phyloP scores from a whole-genome alignment of 2,113 vertebrate genomes.

The Engraulis encrasicolus region DNA sequence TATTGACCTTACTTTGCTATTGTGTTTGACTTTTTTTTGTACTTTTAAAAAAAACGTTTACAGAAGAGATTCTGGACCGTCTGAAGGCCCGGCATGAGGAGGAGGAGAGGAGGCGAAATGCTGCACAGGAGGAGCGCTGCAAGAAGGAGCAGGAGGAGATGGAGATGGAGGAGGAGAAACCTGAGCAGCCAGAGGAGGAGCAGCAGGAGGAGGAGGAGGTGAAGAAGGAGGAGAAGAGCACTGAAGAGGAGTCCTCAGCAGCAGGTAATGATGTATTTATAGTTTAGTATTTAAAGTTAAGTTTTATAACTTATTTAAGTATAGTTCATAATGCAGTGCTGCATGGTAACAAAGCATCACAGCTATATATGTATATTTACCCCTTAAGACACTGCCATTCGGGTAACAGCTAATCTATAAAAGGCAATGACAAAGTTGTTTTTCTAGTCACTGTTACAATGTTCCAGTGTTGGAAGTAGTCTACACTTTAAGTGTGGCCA shows the following conservation, averaged over 20 bases:
- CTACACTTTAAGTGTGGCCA: too few species aligned
- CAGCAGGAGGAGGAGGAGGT: constrained; percentile 64
- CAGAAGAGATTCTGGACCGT: constrained; percentile 89
- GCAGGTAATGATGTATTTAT: constrained; percentile 56
- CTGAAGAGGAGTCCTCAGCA: constrained; percentile 58
- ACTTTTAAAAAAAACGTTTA: constrained; percentile 1
- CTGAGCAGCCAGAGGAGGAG: constrained; percentile 54
- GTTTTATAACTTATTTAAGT: too few species aligned
- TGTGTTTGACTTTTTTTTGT: neutral
- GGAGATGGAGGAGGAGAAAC: constrained; percentile 51
- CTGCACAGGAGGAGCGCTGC: constrained; percentile 83
- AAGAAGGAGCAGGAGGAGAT: too few species aligned
- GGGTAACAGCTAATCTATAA: too few species aligned
- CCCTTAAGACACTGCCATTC: too few species aligned
- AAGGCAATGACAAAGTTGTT: too few species aligned
- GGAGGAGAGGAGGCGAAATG: constrained; percentile 79
- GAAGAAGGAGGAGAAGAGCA: constrained; percentile 63
- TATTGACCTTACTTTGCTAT: too few species aligned
- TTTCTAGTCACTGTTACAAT: too few species aligned
- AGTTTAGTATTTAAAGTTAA: neutral
- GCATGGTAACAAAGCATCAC: too few species aligned
- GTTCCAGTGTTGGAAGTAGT: too few species aligned
- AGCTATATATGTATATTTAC: too few species aligned
- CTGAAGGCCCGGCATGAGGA: constrained; percentile 84
- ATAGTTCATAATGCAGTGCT: too few species aligned